Evolutionary conservation across 2,888 invertebrate genomes (phyloP).

Genomic region (Trissoscelio sp.): DNA sequence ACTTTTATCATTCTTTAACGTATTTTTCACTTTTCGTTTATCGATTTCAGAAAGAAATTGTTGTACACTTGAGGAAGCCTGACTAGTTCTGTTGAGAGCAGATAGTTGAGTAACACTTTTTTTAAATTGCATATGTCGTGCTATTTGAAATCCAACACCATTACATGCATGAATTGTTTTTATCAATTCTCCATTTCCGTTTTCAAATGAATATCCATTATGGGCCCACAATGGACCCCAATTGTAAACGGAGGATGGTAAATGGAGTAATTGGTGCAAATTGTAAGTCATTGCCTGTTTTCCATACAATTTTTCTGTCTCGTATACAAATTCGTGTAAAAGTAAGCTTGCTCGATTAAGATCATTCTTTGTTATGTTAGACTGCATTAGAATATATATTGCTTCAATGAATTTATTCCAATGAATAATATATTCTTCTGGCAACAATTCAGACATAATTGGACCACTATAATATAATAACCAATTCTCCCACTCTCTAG

Average conservation of each 20-base stretch:
- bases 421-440: constrained; percentile 54
- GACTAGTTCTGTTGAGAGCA: not conserved
- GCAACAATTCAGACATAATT: constrained; percentile 38
- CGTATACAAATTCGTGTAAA: constrained; percentile 43
- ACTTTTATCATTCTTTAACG: not conserved
- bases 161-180: constrained; percentile 54
- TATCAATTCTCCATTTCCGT: too few species aligned
- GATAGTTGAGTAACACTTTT: not conserved
- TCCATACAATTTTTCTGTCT: constrained; percentile 20
- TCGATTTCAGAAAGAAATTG: not conserved
- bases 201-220: constrained; percentile 63
- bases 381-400: constrained; percentile 46
- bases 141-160: constrained; percentile 52
- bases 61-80: not conserved
- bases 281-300: constrained; percentile 63
- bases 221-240: constrained; percentile 71
- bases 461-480: constrained; percentile 66
- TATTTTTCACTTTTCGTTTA: constrained; percentile 10
- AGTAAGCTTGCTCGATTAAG: constrained; percentile 49
- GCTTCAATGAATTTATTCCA: constrained; percentile 66
- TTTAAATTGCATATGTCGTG: constrained; percentile 24
- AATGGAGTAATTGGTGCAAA: constrained; percentile 67
- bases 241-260: constrained; percentile 64
- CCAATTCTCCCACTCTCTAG: constrained; percentile 63
- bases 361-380: constrained; percentile 52